Evolutionary conservation across 2,888 invertebrate genomes (phyloP).

Genomic region (Geotrupes spiniger): DNA sequence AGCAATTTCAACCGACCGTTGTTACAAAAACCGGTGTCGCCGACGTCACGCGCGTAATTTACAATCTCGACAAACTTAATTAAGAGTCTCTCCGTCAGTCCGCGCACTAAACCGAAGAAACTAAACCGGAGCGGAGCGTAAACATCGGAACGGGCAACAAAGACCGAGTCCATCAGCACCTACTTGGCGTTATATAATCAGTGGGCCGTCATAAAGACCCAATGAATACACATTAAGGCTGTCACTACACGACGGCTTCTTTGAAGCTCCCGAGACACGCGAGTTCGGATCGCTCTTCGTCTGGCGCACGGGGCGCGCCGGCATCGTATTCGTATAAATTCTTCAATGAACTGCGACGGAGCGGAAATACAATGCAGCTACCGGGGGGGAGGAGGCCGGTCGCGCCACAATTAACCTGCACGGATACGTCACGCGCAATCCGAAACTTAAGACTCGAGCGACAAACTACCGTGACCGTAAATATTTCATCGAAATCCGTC

Average conservation of each 20-base stretch:
- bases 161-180: slow-evolving; percentile 36
- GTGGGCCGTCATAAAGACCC: slow-evolving; percentile 40
- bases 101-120: slow-evolving; percentile 28
- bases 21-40: slow-evolving; percentile 3
- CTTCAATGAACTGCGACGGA: slow-evolving; percentile 15
- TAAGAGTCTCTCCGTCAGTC: slow-evolving; percentile 27
- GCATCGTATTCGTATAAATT: slow-evolving; percentile 9
- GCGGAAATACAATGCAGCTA: slow-evolving; percentile 19
- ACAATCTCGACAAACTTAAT: slow-evolving; percentile 30
- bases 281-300: slow-evolving; percentile 31
- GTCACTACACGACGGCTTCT: slow-evolving; percentile 37
- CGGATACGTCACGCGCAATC: too few species aligned
- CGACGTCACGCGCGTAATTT: slow-evolving; percentile 26
- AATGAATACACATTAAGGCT: slow-evolving; percentile 39
- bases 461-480: too few species aligned
- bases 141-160: slow-evolving; percentile 30
- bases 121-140: slow-evolving; percentile 28
- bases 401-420: not conserved
- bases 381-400: not conserved
- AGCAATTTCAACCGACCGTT: too few species aligned
- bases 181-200: slow-evolving; percentile 39
- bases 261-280: slow-evolving; percentile 35
- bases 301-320: slow-evolving; percentile 19
- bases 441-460: too few species aligned
- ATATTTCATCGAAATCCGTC: too few species aligned